Percentiles rank a stretch among this genome's conserved stretches.
phyloP scores from a whole-genome alignment of 2,113 vertebrate genomes.

The Paracanthobrama guichenoti region DNA sequence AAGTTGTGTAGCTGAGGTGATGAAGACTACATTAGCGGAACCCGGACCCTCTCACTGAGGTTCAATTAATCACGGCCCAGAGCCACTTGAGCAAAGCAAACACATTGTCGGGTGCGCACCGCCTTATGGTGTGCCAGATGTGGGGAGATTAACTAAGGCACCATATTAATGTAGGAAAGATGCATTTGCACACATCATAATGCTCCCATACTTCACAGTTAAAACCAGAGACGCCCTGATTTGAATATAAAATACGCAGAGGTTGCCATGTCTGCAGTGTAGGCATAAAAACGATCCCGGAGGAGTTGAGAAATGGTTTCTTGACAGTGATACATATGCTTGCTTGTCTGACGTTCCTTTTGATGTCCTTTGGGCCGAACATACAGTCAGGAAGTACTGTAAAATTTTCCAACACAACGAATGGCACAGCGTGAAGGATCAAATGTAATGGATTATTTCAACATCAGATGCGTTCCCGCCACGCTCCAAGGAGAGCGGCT shows the following conservation, averaged over 20 bases:
- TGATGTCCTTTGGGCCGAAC: conserved; percentile 15
- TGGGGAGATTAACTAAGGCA: conserved; percentile 47
- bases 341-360: not conserved
- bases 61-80: conserved; percentile 47
- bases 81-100: conserved; percentile 49
- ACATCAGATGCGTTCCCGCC: conserved; percentile 38
- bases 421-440: conserved; percentile 42
- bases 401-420: conserved; percentile 24
- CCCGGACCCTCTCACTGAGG: conserved; percentile 21
- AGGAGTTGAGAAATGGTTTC: conserved; percentile 14
- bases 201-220: conserved; percentile 33
- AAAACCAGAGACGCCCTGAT: conserved; percentile 26
- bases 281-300: conserved; percentile 9
- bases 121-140: conserved; percentile 53
- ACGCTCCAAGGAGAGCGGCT: conserved; percentile 34
- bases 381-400: conserved; percentile 20
- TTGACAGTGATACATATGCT: conserved; percentile 33
- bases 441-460: conserved; percentile 49
- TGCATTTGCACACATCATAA: conserved; percentile 21
- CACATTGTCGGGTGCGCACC: conserved; percentile 38
- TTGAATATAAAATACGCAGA: conserved; percentile 39
- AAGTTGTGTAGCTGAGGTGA: conserved; percentile 13
- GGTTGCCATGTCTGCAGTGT: not conserved
- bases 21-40: conserved; percentile 36
- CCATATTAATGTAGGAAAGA: conserved; percentile 43